These are phyloP conservation scores for Chaetophractus vellerosus DNA, from an alignment of 2,797 vertebrate species.

Conservation along the genomic window DNA sequence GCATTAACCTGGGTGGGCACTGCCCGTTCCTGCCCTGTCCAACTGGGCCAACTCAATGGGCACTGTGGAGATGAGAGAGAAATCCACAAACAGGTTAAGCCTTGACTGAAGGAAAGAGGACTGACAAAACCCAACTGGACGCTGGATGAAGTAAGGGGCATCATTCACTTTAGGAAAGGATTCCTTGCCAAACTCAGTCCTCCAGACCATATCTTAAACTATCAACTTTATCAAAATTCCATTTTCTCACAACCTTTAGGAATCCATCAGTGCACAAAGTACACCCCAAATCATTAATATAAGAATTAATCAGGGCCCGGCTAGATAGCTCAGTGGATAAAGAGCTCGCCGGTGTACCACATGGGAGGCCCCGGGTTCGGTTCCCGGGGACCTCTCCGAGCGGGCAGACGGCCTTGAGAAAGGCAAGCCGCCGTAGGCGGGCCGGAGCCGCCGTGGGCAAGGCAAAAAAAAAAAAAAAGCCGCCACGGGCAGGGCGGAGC, in stretches of 20 bases:
- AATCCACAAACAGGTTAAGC: not conserved
- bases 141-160: not conserved
- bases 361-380: no score
- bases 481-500: no score
- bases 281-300: not conserved
- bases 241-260: slow-evolving; percentile 15
- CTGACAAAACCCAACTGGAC: not conserved
- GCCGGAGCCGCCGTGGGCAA: no score
- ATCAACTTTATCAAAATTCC: slow-evolving; percentile 5
- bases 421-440: no score
- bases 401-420: no score
- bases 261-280: not conserved
- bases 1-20: rapidly evolving
- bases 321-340: no score
- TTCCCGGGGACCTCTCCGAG: no score
- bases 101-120: not conserved
- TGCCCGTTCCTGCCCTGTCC: rapidly evolving
- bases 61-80: not conserved
- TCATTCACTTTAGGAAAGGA: not conserved
- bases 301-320: not conserved
- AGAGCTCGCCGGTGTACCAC: no score
- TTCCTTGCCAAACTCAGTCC: not conserved
- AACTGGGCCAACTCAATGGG: not conserved
- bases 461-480: no score
- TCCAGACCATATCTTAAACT: not conserved